Evolutionary conservation across 2,797 vertebrate species (phyloP).

Genomic region (Melanotaenia boesemani): DNA sequence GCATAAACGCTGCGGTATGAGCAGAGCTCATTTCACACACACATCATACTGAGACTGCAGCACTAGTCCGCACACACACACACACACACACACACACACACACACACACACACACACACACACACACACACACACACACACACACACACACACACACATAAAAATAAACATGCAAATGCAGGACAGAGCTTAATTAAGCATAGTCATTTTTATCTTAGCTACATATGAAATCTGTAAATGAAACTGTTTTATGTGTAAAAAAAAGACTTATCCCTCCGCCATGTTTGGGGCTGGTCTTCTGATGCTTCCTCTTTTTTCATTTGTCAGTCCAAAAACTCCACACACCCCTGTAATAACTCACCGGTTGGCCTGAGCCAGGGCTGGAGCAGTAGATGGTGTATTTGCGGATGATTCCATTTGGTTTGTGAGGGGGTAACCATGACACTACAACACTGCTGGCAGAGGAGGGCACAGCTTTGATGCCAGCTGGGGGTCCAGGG

Average conservation of each 20-base stretch:
- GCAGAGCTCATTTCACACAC: constrained; percentile 79
- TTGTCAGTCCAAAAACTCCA: constrained; percentile 31
- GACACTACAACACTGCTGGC: constrained; percentile 96
- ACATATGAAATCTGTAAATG: constrained; percentile 38
- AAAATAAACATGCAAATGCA: constrained; percentile 24
- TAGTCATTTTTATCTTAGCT: constrained; percentile 34
- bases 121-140: constrained; percentile 53
- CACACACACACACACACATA: constrained; percentile 23
- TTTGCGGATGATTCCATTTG: constrained; percentile 97
- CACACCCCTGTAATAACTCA: constrained; percentile 77
- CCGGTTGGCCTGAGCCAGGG: constrained; percentile 95
- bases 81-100: constrained; percentile 1
- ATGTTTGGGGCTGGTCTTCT: constrained; percentile 25
- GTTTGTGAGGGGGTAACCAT: constrained; percentile 95
- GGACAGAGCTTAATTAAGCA: constrained; percentile 28
- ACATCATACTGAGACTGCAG: constrained; percentile 80
- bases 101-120: constrained; percentile 52
- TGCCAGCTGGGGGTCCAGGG: constrained; percentile 96
- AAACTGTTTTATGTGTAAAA: constrained; percentile 12
- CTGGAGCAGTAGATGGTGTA: constrained; percentile 99
- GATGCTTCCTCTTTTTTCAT: constrained; percentile 9
- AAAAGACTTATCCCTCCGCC: constrained; percentile 11
- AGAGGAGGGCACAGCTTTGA: constrained; percentile 96
- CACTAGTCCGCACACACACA: constrained; percentile 67
- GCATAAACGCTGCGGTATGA: constrained; percentile 84